phyloP scores from a whole-genome alignment of 2,888 invertebrate genomes.

The Monochamus alternatus region DNA sequence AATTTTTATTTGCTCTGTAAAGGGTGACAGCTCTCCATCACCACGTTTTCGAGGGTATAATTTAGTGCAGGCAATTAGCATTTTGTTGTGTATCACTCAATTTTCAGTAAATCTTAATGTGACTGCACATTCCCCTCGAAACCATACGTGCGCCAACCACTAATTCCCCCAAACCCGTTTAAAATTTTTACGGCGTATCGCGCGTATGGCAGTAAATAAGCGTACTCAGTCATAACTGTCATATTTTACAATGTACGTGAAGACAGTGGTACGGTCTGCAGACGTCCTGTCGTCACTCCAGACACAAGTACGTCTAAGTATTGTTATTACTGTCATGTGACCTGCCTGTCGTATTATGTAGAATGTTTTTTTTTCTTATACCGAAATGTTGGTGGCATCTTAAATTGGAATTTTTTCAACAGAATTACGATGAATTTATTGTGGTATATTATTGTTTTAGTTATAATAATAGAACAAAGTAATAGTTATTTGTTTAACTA shows the following conservation, averaged over 20 bases:
- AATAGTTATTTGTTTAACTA: too few species aligned
- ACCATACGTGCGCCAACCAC: conserved; percentile 39
- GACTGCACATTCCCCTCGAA: neutral
- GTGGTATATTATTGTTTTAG: too few species aligned
- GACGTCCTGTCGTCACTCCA: conserved; percentile 41
- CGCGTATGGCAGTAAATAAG: conserved; percentile 42
- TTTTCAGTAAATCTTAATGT: neutral
- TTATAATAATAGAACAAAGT: too few species aligned
- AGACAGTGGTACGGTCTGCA: conserved; percentile 37
- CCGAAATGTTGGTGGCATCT: too few species aligned
- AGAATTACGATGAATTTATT: too few species aligned
- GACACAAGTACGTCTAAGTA: conserved; percentile 29
- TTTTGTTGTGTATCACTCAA: too few species aligned
- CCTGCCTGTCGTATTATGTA: neutral
- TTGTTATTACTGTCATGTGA: conserved; percentile 12
- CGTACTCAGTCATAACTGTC: conserved; percentile 42
- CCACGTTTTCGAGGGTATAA: too few species aligned
- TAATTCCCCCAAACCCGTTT: conserved; percentile 35
- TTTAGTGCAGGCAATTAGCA: too few species aligned
- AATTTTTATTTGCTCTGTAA: too few species aligned
- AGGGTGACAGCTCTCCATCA: too few species aligned
- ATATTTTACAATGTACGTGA: conserved; percentile 43
- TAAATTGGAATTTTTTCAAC: too few species aligned
- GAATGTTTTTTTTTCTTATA: neutral
- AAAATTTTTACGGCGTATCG: conserved; percentile 33